phyloP scores from a whole-genome alignment of 2,888 invertebrate species.

The Lasioglossum pauxillum region DNA sequence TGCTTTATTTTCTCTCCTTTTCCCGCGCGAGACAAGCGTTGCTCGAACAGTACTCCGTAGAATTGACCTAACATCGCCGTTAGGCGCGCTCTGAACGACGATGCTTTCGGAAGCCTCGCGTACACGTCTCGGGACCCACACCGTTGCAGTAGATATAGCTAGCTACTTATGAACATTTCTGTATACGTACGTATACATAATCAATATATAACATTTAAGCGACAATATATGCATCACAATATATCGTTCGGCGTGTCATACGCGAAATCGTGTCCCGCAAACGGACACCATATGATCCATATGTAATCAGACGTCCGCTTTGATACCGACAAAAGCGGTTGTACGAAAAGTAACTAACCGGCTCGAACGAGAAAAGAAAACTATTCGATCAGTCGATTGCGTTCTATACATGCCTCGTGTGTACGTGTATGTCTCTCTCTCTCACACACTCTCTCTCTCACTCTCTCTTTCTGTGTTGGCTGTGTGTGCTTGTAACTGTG shows the following conservation, averaged over 20 bases:
- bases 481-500: not conserved
- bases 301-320: constrained; percentile 58
- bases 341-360: constrained; percentile 70
- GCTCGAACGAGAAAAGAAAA: constrained; percentile 39
- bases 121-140: constrained; percentile 21
- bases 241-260: constrained; percentile 44
- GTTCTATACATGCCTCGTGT: constrained; percentile 35
- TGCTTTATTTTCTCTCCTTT: not conserved
- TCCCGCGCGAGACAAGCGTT: not conserved
- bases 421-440: constrained; percentile 14
- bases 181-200: constrained; percentile 55
- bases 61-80: not conserved
- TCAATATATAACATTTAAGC: constrained; percentile 69
- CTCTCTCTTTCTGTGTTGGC: not conserved
- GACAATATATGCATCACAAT: constrained; percentile 69
- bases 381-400: constrained; percentile 71
- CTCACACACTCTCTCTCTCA: too few relatives aligned
- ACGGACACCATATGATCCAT: constrained; percentile 21
- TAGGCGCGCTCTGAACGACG: not conserved
- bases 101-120: not conserved
- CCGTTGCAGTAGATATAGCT: constrained; percentile 46
- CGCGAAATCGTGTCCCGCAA: constrained; percentile 1
- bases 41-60: not conserved
- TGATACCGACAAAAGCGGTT: constrained; percentile 72
- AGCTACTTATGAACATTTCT: constrained; percentile 67